Percentiles rank a stretch among this genome's conserved stretches.
Conservation (phyloP, 1,140 invertebrate genomes). For the Ceratina japonica region DNA sequence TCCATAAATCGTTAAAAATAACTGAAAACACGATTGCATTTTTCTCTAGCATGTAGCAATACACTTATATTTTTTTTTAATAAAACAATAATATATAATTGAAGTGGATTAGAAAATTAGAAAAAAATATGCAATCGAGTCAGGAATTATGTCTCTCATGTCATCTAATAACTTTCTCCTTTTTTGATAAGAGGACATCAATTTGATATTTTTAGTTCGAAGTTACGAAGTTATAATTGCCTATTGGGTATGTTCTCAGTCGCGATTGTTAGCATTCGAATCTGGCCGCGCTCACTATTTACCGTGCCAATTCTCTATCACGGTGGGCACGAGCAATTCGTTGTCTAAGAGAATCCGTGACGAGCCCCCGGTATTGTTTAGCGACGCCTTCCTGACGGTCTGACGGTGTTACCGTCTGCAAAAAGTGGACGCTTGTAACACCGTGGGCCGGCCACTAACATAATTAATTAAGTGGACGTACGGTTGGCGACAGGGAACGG, state of each 20-base stretch:
- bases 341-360: slow-evolving; percentile 53
- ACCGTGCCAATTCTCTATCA: slow-evolving; percentile 61
- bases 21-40: too few species aligned
- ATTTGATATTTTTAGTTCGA: too few species aligned
- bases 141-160: too few species aligned
- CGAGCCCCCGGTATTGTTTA: slow-evolving; percentile 49
- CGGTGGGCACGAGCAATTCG: slow-evolving; percentile 48
- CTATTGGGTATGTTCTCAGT: slow-evolving; percentile 7
- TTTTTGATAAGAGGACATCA: too few species aligned
- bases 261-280: slow-evolving; percentile 38
- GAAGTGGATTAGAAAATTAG: too few species aligned
- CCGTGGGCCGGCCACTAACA: slow-evolving; percentile 47
- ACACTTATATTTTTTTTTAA: too few species aligned
- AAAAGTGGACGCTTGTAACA: slow-evolving; percentile 53
- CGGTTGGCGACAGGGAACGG: slow-evolving; percentile 54
- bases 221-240: too few species aligned
- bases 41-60: too few species aligned
- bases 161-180: too few species aligned
- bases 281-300: slow-evolving; percentile 42
- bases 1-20: too few species aligned
- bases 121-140: too few species aligned
- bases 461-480: slow-evolving; percentile 70
- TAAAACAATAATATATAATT: too few species aligned
- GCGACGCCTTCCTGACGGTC: slow-evolving; percentile 64
- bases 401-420: slow-evolving; percentile 55